These are phyloP conservation scores for Drosophila monieri DNA, from an alignment of 2,888 invertebrate genomes.

Conservation along the genomic window DNA sequence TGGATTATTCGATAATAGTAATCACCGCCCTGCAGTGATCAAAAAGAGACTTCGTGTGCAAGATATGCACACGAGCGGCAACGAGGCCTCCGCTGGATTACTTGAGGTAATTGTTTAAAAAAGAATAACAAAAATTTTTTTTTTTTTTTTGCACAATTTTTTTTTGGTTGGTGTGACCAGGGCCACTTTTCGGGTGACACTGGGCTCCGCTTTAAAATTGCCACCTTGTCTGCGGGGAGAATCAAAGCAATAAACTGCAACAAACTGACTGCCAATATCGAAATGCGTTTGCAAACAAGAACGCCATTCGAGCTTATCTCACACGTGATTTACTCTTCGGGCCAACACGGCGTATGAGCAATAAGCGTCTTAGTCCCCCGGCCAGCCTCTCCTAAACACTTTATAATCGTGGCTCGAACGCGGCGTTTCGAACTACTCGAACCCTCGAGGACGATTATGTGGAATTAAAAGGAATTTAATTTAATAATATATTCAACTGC, in stretches of 20 bases:
- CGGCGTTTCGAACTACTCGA: not conserved
- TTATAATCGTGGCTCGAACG: not conserved
- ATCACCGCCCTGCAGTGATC: too few species aligned
- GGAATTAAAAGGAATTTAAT: not conserved
- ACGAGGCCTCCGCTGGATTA: too few species aligned
- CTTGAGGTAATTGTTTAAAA: too few species aligned
- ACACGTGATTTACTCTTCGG: not conserved
- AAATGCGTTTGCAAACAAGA: not conserved
- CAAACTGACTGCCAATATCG: not conserved
- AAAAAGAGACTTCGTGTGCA: too few species aligned
- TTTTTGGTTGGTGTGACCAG: too few species aligned
- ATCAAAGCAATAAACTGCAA: constrained; percentile 2
- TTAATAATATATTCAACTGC: not conserved
- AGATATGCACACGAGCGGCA: too few species aligned
- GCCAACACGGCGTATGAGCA: constrained; percentile 1
- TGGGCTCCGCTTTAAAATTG: not conserved
- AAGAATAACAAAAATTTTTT: too few species aligned
- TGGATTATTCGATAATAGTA: too few species aligned
- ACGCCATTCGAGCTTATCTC: not conserved
- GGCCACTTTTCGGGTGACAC: too few species aligned
- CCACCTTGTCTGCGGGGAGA: not conserved
- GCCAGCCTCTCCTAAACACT: not conserved
- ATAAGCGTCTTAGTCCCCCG: not conserved
- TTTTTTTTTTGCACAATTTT: too few species aligned
- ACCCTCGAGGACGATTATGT: not conserved